phyloP scores from a whole-genome alignment of 2,888 invertebrate species.

The Stramonita haemastoma region DNA sequence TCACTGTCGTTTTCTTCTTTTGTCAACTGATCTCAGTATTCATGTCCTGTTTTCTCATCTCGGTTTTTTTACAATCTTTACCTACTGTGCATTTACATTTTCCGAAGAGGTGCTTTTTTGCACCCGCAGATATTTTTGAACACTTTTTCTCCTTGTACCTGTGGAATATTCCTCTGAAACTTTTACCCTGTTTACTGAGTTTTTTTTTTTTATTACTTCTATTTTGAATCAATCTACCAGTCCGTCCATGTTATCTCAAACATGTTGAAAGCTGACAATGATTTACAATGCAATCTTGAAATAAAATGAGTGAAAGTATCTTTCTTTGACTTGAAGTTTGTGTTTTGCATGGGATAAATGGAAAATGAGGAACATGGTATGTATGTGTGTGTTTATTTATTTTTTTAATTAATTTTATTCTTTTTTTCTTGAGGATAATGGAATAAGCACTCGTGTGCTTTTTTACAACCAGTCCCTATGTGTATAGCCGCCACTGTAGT shows the following conservation, averaged over 20 bases:
- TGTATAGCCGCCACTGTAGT: too few relatives aligned
- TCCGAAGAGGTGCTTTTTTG: not conserved
- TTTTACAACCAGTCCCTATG: too few relatives aligned
- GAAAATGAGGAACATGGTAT: not conserved
- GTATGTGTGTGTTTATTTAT: not conserved
- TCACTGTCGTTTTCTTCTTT: not conserved
- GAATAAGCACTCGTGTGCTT: too few relatives aligned
- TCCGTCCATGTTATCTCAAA: not conserved
- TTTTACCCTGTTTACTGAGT: not conserved
- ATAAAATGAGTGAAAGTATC: not conserved
- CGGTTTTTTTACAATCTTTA: not conserved
- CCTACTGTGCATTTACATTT: not conserved
- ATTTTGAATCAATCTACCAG: not conserved
- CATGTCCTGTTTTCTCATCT: not conserved
- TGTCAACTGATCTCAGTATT: not conserved
- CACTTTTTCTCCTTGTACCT: not conserved
- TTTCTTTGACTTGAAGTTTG: not conserved
- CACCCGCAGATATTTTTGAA: not conserved
- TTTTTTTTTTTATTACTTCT: not conserved
- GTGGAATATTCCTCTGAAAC: not conserved
- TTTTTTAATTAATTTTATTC: too few relatives aligned
- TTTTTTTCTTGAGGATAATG: too few relatives aligned
- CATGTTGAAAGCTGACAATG: not conserved
- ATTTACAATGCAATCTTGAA: slow-evolving; percentile 1
- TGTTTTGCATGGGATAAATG: not conserved